Evolutionary conservation across 2,113 vertebrate genomes (phyloP), one percentile per base, ranked within the genome.

Genomic region (Equus quagga): DNA sequence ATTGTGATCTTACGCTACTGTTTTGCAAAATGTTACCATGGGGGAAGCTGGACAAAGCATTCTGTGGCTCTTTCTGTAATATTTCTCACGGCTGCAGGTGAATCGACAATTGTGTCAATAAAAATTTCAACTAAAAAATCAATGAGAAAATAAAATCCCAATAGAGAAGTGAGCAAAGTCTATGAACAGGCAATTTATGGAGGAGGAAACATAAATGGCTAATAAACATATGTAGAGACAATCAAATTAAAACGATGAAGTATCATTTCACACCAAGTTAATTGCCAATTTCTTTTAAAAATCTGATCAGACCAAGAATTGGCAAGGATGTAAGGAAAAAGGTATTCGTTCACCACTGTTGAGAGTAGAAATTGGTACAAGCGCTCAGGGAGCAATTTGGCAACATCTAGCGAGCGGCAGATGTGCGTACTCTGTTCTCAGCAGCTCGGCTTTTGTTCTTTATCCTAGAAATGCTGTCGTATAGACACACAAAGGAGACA

Each of bases 71-170:
- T 78, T 73, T 56, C 72, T 21, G 24, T 44, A 65, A 85, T 80
- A 88, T 73, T 93, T 80, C 67, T 79, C 41, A 90, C 36, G 88
- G 64, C 31, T 49, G 56, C 36, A 5, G 51, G 11, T 80, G 49
- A 76, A 41, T 89, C 54, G 58, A 49, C 31, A 33, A 67, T 93
- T 78, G 62, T 10, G 28, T 51, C 70, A 65, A 88, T 58, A 80
- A 95, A 88, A 26, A 10, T 89, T 80, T 81, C 85, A 70, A 88
- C 46, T 91, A 62, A 95, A 93, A 87, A 94, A 31, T 89, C 79
- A 75, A 85, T 10, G 36, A 79, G 89, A 88, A 94, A 95, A 79
- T 73, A 91, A 96, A 89, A 97, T 33, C 81, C 33, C 76, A 72
- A 60, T n/a, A 67, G 78, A 82, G 95, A 96, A 67, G 65, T n/a